These are phyloP conservation scores for Latrodectus elegans DNA, from an alignment of 2,888 invertebrate species.

Conservation along the genomic window DNA sequence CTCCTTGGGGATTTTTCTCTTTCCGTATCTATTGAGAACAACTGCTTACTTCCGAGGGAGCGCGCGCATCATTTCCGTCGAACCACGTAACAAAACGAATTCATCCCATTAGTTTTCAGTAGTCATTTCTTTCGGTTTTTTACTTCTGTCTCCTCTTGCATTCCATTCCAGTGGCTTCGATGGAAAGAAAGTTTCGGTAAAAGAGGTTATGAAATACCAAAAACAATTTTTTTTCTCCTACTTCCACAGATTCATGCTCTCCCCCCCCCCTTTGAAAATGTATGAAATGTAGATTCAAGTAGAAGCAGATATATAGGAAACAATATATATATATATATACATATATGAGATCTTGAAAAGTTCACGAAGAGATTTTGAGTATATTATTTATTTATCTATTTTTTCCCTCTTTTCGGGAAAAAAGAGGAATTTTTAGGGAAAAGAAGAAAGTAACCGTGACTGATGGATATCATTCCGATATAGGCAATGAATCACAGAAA, in stretches of 20 bases:
- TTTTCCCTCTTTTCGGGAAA: slow-evolving; percentile 32
- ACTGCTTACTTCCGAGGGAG: slow-evolving; percentile 41
- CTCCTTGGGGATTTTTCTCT: slow-evolving; percentile 14
- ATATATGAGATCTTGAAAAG: slow-evolving; percentile 35
- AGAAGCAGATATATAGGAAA: slow-evolving; percentile 56
- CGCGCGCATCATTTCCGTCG: slow-evolving; percentile 54
- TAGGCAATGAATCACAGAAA: slow-evolving; percentile 43
- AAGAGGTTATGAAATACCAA: slow-evolving; percentile 66
- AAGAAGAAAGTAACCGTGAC: slow-evolving; percentile 46
- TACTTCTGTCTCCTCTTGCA: slow-evolving; percentile 12
- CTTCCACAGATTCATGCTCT: background rate
- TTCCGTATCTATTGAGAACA: slow-evolving; percentile 55
- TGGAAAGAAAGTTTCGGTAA: slow-evolving; percentile 49
- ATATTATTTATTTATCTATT: slow-evolving; percentile 67
- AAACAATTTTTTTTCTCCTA: slow-evolving; percentile 36
- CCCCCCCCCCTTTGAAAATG: slow-evolving; percentile 21
- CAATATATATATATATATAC: slow-evolving; percentile 6
- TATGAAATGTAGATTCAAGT: slow-evolving; percentile 67
- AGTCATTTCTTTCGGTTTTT: slow-evolving; percentile 38
- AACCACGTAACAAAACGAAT: slow-evolving; percentile 51
- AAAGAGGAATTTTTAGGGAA: slow-evolving; percentile 12
- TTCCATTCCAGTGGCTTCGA: slow-evolving; percentile 40
- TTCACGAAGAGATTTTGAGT: slow-evolving; percentile 44
- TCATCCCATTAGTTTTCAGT: slow-evolving; percentile 59
- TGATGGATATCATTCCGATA: slow-evolving; percentile 57